A percentile compares a stretch with the other conserved stretches of the same genome.
Conservation (phyloP, 2,888 invertebrate genomes). For the Anaspis maculata region DNA sequence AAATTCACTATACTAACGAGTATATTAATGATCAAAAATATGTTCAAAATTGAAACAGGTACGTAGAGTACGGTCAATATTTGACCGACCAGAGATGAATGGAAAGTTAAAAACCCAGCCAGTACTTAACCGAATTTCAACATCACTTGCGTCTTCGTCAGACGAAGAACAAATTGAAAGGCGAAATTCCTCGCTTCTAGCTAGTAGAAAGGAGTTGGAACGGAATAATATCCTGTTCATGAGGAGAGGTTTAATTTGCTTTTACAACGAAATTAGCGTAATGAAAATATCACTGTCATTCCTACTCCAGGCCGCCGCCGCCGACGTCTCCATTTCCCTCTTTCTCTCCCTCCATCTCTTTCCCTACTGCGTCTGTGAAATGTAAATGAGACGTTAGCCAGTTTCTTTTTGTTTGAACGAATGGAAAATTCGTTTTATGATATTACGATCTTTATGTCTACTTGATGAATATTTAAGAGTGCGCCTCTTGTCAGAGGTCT, state of each 20-base stretch:
- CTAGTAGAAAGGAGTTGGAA: too few species aligned
- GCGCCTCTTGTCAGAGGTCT: constrained; percentile 32
- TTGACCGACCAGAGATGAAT: too few species aligned
- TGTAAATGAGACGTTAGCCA: constrained; percentile 30
- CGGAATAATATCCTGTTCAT: too few species aligned
- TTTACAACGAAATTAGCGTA: constrained; percentile 34
- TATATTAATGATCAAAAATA: too few species aligned
- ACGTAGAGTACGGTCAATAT: too few species aligned
- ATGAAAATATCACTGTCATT: constrained; percentile 39
- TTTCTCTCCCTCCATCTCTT: background rate
- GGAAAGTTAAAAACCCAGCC: too few species aligned
- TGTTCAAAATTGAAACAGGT: too few species aligned
- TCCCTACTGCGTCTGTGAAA: constrained; percentile 21
- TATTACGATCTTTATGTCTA: constrained; percentile 41
- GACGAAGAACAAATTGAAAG: too few species aligned
- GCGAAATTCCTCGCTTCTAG: too few species aligned
- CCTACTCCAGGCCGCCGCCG: constrained; percentile 1
- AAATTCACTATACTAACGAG: too few species aligned
- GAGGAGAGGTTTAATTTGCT: constrained; percentile 28
- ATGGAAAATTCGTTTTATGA: constrained; percentile 41
- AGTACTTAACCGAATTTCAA: too few species aligned
- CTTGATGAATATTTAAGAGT: constrained; percentile 40
- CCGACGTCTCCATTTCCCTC: background rate
- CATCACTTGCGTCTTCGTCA: too few species aligned
- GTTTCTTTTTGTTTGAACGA: constrained; percentile 35